A percentile compares a stretch with the other conserved stretches of the same genome.
Conservation (phyloP, 2,797 vertebrate species). For the Galagoides demidoff region DNA sequence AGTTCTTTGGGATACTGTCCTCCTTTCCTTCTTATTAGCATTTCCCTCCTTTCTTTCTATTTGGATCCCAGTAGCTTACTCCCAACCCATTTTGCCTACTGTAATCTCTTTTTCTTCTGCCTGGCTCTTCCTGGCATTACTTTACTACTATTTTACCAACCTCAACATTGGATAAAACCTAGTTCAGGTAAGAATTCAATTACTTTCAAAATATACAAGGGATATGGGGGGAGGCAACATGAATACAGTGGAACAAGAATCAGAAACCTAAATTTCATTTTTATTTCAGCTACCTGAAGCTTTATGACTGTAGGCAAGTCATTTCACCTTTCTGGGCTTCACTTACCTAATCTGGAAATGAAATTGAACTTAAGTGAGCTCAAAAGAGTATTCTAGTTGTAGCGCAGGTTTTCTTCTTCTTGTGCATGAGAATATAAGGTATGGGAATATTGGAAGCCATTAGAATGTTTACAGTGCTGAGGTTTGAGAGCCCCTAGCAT, state of each 20-base stretch:
- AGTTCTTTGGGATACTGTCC: slow-evolving; percentile 38
- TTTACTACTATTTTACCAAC: slow-evolving; percentile 80
- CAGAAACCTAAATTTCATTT: slow-evolving; percentile 60
- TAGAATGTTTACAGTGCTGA: slow-evolving; percentile 63
- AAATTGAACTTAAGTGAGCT: slow-evolving; percentile 50
- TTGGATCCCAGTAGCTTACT: slow-evolving; percentile 68
- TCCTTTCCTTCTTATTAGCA: slow-evolving; percentile 47
- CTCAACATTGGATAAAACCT: slow-evolving; percentile 80
- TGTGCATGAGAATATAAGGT: slow-evolving; percentile 39
- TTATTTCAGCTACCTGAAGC: slow-evolving; percentile 59
- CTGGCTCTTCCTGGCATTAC: slow-evolving; percentile 79
- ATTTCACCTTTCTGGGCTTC: slow-evolving; percentile 64
- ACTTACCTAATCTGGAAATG: slow-evolving; percentile 61
- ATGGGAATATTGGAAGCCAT: slow-evolving; percentile 32
- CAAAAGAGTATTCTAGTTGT: slow-evolving; percentile 49
- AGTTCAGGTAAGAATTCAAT: slow-evolving; percentile 81
- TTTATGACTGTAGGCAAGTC: slow-evolving; percentile 43
- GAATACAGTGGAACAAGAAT: slow-evolving; percentile 55
- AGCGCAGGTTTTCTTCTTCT: slow-evolving; percentile 55
- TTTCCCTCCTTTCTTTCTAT: slow-evolving; percentile 65
- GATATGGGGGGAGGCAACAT: slow-evolving; percentile 60
- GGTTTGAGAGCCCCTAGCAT: slow-evolving; percentile 15
- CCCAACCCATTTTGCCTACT: slow-evolving; percentile 64
- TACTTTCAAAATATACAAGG: slow-evolving; percentile 75
- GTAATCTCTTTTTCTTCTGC: slow-evolving; percentile 78